Base-by-base conservation (phyloP, 1,140 invertebrate genomes). In the Bombus pyrosoma region DNA sequence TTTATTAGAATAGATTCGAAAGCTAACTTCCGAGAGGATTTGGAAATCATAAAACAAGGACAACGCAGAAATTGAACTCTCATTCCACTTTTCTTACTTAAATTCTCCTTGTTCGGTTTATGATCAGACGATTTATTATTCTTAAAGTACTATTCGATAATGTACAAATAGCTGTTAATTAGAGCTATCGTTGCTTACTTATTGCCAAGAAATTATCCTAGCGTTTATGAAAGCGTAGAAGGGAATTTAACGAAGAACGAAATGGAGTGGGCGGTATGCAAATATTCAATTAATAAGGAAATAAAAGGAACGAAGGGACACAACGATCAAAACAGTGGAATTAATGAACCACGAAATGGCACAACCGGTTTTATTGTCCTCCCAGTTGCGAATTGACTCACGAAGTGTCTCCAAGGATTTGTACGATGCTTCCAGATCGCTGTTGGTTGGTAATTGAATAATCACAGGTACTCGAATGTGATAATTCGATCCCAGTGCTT, bases 391-490 rank as follows among this genome's bases (percentile, higher is more conserved):
- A 53, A 22, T 43, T 64, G 32, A 25, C 64, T 76, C 43, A 37
- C 62, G 57, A 43, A 87, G 75, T 69, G 82, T 43, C 71, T 53
- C 57, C 59, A 59, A 81, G 59, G 43, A 85, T 74, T 88, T 88
- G 39, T 64, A 41, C 82, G 57, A 1, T 47, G 81, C 66, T 37
- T 41, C 32, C 78, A 57, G 86, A 85, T 72, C 47, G 82, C 72
- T 78, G 76, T 88, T 77, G 37, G 25, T 43, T 73, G 87, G 78
- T 89, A 85, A 88, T 81, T 78, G 75, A 71, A 88, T 89, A 88
- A 89, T 83, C 84, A 53, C 47, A 87, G 78, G 73, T 88, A 62
- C 73, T 79, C 82, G 75, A 80, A 86, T 64, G 82, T 89, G 82
- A 81, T 89, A 88, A 87, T 87, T 85, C 62, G 74, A 89, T 87